Evolutionary conservation across 2,113 vertebrate species (phyloP), one percentile per base, ranked within the genome.

Genomic region (Oenanthe melanoleuca): DNA sequence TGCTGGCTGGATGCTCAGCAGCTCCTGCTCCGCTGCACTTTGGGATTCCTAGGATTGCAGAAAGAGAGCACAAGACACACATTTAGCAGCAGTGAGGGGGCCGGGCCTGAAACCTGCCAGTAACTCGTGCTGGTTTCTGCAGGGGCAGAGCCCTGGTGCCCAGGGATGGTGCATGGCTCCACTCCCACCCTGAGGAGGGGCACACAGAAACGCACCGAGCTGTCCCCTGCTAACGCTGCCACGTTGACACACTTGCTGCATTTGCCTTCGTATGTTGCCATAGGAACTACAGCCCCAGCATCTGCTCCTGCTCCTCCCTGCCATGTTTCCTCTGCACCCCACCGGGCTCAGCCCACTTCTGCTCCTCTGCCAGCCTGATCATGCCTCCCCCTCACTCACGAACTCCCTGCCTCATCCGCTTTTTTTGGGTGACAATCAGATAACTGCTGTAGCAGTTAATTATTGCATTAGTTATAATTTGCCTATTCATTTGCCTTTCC

Each of bases 281-380:
- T 93, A 80, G 96, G 71, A 96, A 94, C 95, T 49, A 53, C 67
- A 95, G 85, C 85, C 40, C 38, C 90, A 80, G 71, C 70, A 88
- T 89, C 89, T 85, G 71, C 71, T 90, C 45, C 83, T 69, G 64
- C 82, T 60, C 73, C 56, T 81, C 22, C 45, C 86, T 5, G n/a
- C 57, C 6, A 17, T 1, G 1, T 61, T 88, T 77, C 80, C 37
- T 50, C 66, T 71, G 79, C 56, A 49, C 22, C 49, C 60, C 74
- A 24, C 34, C 14, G 2, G 60, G 78, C 64, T 85, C 34, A 5
- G 71, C 82, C 67, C 77, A 45, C 69, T 85, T 53, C 69, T 63
- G 86, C 59, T 75, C 25, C 73, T 49, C 74, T 55, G 71, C 53
- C 33, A 2, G 64, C 82, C 80, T 44, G 12, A 33, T 73, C 59